phyloP scores from a whole-genome alignment of 2,888 invertebrate species.

The Crocallis elinguaria region DNA sequence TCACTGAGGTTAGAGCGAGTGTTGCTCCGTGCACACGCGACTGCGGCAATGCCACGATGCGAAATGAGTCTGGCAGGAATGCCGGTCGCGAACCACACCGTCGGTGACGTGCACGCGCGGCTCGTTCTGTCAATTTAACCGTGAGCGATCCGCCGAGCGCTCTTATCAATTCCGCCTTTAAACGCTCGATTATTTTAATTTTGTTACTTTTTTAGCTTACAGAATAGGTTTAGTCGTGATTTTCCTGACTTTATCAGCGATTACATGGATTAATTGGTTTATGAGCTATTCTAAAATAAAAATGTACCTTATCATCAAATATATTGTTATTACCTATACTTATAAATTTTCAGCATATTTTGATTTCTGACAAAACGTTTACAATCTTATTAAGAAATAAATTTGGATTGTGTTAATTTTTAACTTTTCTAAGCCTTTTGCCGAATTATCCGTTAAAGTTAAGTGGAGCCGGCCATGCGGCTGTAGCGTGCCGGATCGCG shows the following conservation, averaged over 20 bases:
- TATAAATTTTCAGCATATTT: no score
- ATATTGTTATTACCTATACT: no score
- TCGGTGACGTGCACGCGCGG: constrained; percentile 63
- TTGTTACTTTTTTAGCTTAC: no score
- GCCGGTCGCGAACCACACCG: constrained; percentile 54
- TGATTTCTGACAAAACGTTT: no score
- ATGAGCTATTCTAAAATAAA: no score
- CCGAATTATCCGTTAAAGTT: neutral
- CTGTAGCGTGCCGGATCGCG: constrained; percentile 71
- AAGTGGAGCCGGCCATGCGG: constrained; percentile 39
- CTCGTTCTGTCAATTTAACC: constrained; percentile 69
- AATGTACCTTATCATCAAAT: no score
- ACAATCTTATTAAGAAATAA: no score
- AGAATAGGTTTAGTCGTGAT: no score
- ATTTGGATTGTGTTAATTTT: neutral
- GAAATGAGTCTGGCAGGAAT: constrained; percentile 56
- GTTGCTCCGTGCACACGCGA: constrained; percentile 48
- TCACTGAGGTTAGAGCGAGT: constrained; percentile 35
- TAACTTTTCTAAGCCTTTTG: neutral
- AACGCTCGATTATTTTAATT: constrained; percentile 1
- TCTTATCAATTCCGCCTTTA: constrained; percentile 25
- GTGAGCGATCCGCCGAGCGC: constrained; percentile 63
- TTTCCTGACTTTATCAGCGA: no score
- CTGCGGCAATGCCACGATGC: constrained; percentile 59
- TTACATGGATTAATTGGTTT: no score